phyloP scores from a whole-genome alignment of 1,140 invertebrate genomes.

The Heliconius melpomene region DNA sequence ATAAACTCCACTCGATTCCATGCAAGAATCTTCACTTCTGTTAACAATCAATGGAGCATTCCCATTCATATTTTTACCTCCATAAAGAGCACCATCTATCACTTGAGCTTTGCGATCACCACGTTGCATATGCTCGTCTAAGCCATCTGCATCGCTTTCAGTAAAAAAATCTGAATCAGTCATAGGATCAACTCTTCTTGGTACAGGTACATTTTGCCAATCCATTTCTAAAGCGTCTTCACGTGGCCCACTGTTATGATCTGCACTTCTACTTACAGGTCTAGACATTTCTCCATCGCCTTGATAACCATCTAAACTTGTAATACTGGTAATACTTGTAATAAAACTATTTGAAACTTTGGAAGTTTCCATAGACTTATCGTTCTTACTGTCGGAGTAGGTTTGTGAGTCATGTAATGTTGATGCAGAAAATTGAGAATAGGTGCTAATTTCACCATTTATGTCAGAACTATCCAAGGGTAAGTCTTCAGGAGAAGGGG shows the following conservation, averaged over 20 bases:
- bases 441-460: constrained; percentile 79
- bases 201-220: constrained; percentile 80
- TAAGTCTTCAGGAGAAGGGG: constrained; percentile 90
- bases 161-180: constrained; percentile 95
- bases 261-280: constrained; percentile 88
- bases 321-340: constrained; percentile 91
- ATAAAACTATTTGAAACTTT: constrained; percentile 87
- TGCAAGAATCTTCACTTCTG: constrained; percentile 84
- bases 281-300: constrained; percentile 92
- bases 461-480: constrained; percentile 86
- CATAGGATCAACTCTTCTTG: constrained; percentile 88
- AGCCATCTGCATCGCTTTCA: constrained; percentile 91
- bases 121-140: constrained; percentile 86
- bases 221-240: constrained; percentile 78
- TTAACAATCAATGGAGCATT: constrained; percentile 78
- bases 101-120: constrained; percentile 88
- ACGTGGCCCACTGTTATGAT: constrained; percentile 82
- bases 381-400: constrained; percentile 81
- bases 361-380: constrained; percentile 82
- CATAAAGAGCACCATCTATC: constrained; percentile 92
- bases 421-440: constrained; percentile 73
- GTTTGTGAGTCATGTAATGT: constrained; percentile 77
- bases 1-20: constrained; percentile 93
- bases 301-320: constrained; percentile 93
- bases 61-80: constrained; percentile 81